phyloP scores from a whole-genome alignment of 2,113 vertebrate species.

The Cavia aperea region DNA sequence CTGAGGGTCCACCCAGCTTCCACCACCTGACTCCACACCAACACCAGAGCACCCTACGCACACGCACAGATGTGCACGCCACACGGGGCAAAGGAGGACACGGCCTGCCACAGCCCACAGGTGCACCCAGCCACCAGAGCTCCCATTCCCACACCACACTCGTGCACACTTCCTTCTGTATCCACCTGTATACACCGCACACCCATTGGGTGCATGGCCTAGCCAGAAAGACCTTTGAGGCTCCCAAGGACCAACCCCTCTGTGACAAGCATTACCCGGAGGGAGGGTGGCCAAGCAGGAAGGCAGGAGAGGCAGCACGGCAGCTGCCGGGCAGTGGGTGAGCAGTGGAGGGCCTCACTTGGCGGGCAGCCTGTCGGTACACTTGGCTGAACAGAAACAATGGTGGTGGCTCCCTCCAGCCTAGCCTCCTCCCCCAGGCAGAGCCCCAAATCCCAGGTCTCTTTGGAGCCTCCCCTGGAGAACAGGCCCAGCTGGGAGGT shows the following conservation, averaged over 20 bases:
- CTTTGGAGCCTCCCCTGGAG: background rate
- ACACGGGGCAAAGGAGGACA: no score
- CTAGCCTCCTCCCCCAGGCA: slow-evolving; percentile 49
- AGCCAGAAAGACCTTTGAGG: background rate
- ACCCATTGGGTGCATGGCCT: slow-evolving; percentile 30
- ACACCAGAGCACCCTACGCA: background rate
- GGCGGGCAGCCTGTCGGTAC: slow-evolving; percentile 25
- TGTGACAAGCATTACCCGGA: background rate
- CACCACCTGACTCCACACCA: background rate
- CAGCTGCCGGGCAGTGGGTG: background rate
- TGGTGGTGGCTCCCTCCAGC: slow-evolving; percentile 32
- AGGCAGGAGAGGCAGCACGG: background rate
- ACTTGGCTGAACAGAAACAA: slow-evolving; percentile 69
- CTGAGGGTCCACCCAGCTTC: background rate
- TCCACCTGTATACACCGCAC: slow-evolving; percentile 6
- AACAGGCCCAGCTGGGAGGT: slow-evolving; percentile 15
- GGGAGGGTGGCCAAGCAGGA: background rate
- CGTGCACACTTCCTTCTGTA: background rate
- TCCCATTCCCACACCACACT: background rate
- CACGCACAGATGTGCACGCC: rapidly evolving
- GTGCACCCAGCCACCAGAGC: background rate
- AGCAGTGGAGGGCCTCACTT: slow-evolving; percentile 22
- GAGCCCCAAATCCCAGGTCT: background rate
- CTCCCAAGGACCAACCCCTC: background rate
- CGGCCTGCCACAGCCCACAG: background rate